A percentile compares a stretch with the other conserved stretches of the same genome.
Evolutionary conservation across 2,888 invertebrate species (phyloP).

Genomic region (Gisinianus flammeolus): DNA sequence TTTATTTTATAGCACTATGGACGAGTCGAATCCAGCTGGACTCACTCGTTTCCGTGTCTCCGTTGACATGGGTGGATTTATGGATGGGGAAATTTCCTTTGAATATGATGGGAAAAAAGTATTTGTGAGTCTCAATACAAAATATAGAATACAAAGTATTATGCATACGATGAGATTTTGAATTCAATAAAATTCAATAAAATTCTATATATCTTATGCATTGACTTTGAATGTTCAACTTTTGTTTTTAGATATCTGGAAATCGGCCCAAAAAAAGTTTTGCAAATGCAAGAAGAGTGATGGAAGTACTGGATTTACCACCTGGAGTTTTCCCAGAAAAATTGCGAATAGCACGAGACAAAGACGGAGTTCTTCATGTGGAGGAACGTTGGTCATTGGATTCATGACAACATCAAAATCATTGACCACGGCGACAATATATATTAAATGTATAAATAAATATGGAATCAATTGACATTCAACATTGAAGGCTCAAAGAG

Average conservation of each 20-base stretch:
- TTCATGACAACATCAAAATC: not conserved
- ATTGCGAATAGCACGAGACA: slow-evolving; percentile 29
- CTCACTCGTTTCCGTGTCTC: slow-evolving; percentile 14
- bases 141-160: no score
- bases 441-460: no score
- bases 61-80: slow-evolving; percentile 39
- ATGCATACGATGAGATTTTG: no score
- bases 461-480: no score
- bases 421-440: no score
- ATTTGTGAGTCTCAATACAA: slow-evolving; percentile 24
- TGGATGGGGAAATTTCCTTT: slow-evolving; percentile 34
- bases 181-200: no score
- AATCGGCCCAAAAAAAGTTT: slow-evolving; percentile 16
- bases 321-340: slow-evolving; percentile 33
- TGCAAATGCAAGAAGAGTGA: slow-evolving; percentile 34
- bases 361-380: slow-evolving; percentile 21
- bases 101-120: slow-evolving; percentile 34
- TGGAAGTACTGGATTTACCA: slow-evolving; percentile 33
- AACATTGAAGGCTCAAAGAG: no score
- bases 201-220: no score
- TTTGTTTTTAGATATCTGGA: slow-evolving; percentile 26
- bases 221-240: no score
- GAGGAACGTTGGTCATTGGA: slow-evolving; percentile 22
- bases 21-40: slow-evolving; percentile 24
- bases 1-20: slow-evolving; percentile 8